phyloP scores from a whole-genome alignment of 2,888 invertebrate genomes.

The Macaria notata region DNA sequence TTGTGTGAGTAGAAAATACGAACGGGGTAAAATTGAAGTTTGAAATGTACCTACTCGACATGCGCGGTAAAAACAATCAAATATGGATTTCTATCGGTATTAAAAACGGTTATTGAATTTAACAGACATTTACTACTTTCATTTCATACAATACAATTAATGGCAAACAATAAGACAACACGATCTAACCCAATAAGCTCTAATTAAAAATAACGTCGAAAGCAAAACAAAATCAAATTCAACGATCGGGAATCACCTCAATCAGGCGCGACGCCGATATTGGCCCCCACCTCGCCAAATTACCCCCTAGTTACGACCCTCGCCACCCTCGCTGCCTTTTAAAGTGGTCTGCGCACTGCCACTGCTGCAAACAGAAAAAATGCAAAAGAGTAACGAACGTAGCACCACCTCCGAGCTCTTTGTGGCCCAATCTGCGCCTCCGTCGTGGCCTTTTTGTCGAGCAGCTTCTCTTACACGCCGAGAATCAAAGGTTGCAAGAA shows the following conservation, averaged over 20 bases:
- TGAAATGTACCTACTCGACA: too few species aligned
- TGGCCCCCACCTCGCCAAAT: constrained; percentile 79
- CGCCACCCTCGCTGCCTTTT: constrained; percentile 76
- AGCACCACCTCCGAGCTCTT: constrained; percentile 80
- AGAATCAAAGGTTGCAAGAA: constrained; percentile 77
- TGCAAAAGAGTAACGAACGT: constrained; percentile 72
- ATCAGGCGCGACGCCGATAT: constrained; percentile 79
- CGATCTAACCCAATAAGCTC: constrained; percentile 40
- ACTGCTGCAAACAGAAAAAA: constrained; percentile 80
- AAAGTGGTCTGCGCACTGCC: constrained; percentile 81
- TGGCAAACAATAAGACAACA: constrained; percentile 6
- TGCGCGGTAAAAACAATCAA: too few species aligned
- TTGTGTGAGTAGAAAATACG: too few species aligned
- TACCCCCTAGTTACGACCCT: constrained; percentile 79
- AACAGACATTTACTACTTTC: too few species aligned
- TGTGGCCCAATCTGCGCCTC: constrained; percentile 80
- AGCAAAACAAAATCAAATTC: constrained; percentile 68
- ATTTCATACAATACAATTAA: background rate
- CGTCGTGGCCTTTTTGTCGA: constrained; percentile 75
- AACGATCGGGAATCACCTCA: constrained; percentile 76
- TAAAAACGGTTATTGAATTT: too few species aligned
- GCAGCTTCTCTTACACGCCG: constrained; percentile 75
- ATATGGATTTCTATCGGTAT: too few species aligned
- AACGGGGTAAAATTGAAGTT: too few species aligned
- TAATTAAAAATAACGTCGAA: constrained; percentile 61